Conservation (phyloP, 2,797 vertebrate species). For the Melanotaenia nigrans region DNA sequence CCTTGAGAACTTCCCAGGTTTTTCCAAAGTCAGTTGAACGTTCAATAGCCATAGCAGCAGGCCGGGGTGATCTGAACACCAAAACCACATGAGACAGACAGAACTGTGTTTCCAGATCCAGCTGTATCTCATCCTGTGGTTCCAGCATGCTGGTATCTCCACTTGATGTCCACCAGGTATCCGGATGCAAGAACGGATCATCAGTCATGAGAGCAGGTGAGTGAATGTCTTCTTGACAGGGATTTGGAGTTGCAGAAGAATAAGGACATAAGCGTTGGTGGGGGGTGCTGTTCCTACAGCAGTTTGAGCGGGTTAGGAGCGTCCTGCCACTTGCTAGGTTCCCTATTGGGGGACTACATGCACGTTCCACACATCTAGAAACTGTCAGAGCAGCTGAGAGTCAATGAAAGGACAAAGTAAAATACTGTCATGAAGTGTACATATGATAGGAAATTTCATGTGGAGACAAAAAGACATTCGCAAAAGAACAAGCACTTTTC, state of each 20-base stretch:
- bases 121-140: conserved; percentile 82
- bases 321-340: conserved; percentile 88
- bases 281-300: conserved; percentile 53
- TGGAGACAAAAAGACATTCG: neutral
- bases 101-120: conserved; percentile 88
- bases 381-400: conserved; percentile 50
- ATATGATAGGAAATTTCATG: neutral
- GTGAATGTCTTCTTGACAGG: conserved; percentile 79
- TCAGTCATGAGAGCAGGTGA: conserved; percentile 88
- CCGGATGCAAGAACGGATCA: conserved; percentile 85
- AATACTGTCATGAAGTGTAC: neutral
- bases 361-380: conserved; percentile 83
- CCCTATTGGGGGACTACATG: conserved; percentile 89
- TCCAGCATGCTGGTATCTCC: conserved; percentile 45
- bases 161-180: conserved; percentile 90
- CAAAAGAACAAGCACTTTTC: neutral
- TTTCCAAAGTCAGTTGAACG: conserved; percentile 87
- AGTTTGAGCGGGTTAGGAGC: conserved; percentile 74
- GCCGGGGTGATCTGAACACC: conserved; percentile 89
- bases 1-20: conserved; percentile 87
- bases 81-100: conserved; percentile 88
- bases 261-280: conserved; percentile 46
- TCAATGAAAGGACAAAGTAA: neutral
- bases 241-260: conserved; percentile 59
- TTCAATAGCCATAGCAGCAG: conserved; percentile 88